Evolutionary conservation across 2,888 invertebrate genomes (phyloP), one percentile per base, ranked within the genome.

Genomic region (Lutraria lutraria): DNA sequence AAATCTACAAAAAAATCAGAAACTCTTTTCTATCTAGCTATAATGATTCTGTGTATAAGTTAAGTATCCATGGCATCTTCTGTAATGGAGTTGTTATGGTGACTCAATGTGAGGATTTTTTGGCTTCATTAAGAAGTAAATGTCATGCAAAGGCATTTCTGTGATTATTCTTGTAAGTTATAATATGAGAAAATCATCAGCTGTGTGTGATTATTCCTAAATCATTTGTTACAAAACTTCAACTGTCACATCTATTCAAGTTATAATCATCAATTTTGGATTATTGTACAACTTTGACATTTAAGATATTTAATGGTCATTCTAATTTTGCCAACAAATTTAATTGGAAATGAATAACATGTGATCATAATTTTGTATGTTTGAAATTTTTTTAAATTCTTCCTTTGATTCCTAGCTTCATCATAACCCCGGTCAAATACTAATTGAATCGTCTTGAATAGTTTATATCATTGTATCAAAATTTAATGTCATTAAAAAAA

Each of bases 121-220:
- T 76, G 34, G 76, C 76, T 34, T 76, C 76, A 76, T 76, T 76
- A 76, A 76, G 76, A 76, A 34, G 76, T 76, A 76, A 76, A 76
- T 25, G 76, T 76, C 76, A 76, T 76, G 16, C 16, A 31, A 34
- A 76, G 19, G 31, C 2, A 34, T 76, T 31, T 76, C 76, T 76
- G 4, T 76, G 76, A 76, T 31, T 76, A 13, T 34, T 76, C 31
- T 29, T 76, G 16, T 68, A 10, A 8, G 4, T 43, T 56, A 13
- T 56, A 15, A 16, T 56, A 56, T 6, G 63, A 12, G 63, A 68
- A 25, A 25, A 68, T 68, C 25, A 25, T 12, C 25, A 13, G 12
- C 63, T 3, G n/a, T 68, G 25, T 63, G 53, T 53, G 15, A 12
- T 53, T 13, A 15, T 8, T 43, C 43, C 8, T 43, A 43, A n/a